phyloP scores from a whole-genome alignment of 2,888 invertebrate species.

The Pollenia amentaria region DNA sequence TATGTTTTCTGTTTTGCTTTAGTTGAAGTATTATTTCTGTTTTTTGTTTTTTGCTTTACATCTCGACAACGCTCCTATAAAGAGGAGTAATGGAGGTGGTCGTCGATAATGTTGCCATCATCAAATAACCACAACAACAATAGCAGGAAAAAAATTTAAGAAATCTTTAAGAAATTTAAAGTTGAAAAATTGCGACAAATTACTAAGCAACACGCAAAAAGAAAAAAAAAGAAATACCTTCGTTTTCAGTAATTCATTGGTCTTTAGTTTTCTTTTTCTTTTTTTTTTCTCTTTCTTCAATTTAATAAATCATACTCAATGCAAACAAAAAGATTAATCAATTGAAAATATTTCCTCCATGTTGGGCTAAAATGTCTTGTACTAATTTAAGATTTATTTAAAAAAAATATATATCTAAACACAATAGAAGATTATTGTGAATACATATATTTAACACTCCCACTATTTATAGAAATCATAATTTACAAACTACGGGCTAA shows the following conservation, averaged over 20 bases:
- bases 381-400: conserved; percentile 36
- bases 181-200: conserved; percentile 74
- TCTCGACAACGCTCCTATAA: conserved; percentile 47
- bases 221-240: conserved; percentile 64
- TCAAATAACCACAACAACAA: conserved; percentile 48
- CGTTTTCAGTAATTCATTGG: conserved; percentile 68
- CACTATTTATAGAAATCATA: conserved; percentile 44
- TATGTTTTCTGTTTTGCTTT: conserved; percentile 16
- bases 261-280: conserved; percentile 18
- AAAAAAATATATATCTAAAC: neutral
- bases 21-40: conserved; percentile 53
- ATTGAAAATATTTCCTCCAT: conserved; percentile 17
- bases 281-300: conserved; percentile 10
- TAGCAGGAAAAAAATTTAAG: conserved; percentile 43
- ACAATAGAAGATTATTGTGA: neutral
- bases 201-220: conserved; percentile 72
- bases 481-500: conserved; percentile 32
- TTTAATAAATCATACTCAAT: conserved; percentile 41
- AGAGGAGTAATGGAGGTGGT: conserved; percentile 67
- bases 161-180: conserved; percentile 65
- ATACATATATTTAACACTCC: conserved; percentile 54
- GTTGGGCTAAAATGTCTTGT: conserved; percentile 6
- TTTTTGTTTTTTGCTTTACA: conserved; percentile 20
- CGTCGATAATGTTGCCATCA: conserved; percentile 60
- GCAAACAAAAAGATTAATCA: conserved; percentile 61